A percentile compares a stretch with the other conserved stretches of the same genome.
These are phyloP conservation scores for Trichonephila inaurata DNA, from an alignment of 1,140 invertebrate species.

Conservation along the genomic window DNA sequence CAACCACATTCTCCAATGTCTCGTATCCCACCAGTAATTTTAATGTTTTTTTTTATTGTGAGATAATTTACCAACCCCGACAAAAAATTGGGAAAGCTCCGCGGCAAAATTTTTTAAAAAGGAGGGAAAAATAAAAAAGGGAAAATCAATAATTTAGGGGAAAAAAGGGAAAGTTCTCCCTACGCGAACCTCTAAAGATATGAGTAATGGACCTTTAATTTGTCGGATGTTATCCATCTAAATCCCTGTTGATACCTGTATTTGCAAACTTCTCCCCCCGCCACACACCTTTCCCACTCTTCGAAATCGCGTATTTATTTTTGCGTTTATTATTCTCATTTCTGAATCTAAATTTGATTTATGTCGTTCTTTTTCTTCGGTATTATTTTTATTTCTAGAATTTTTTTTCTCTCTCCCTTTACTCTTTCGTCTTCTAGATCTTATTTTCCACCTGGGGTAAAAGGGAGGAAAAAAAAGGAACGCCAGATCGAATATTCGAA, in stretches of 20 bases:
- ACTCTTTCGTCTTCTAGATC: not conserved
- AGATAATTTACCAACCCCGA: not conserved
- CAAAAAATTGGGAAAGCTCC: not conserved
- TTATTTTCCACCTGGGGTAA: not conserved
- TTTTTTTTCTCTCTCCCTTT: not conserved
- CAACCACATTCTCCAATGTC: not conserved
- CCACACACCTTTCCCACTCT: not conserved
- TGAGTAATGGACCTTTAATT: slow-evolving; percentile 41
- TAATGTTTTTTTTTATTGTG: slow-evolving; percentile 21
- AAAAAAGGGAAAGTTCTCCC: not conserved
- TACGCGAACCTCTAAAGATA: not conserved
- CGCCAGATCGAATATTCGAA: slow-evolving; percentile 4
- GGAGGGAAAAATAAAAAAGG: not conserved
- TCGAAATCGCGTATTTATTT: slow-evolving; percentile 3
- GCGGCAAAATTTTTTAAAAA: too few relatives aligned
- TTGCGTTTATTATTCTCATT: slow-evolving; percentile 39
- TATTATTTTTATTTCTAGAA: not conserved
- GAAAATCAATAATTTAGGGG: not conserved
- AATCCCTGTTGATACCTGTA: slow-evolving; percentile 30
- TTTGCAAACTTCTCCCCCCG: not conserved
- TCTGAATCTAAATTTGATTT: slow-evolving; percentile 35
- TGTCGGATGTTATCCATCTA: slow-evolving; percentile 18
- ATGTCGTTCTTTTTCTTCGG: not conserved
- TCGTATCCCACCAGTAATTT: not conserved
- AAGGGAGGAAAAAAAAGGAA: not conserved